Base-by-base conservation (phyloP, 2,888 invertebrate species). In the Aricia artaxerxes region DNA sequence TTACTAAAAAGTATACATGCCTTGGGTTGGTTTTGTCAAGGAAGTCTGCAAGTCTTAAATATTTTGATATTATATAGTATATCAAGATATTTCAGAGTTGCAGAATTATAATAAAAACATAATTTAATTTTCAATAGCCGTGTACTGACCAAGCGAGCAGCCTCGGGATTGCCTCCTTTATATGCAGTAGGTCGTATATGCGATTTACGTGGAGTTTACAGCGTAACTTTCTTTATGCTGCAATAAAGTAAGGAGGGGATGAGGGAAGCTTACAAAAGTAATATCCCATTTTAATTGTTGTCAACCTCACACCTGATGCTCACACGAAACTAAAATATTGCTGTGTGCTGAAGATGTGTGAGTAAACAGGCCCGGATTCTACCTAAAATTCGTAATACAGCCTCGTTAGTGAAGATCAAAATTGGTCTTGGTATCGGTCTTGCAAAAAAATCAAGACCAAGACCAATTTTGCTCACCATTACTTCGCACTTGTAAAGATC, bases 211-310 rank as follows among this genome's bases (percentile, higher is more conserved):
- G 86, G 85, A 89, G 85, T 92, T 92, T 91, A 91, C 88, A 90
- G 83, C 89, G 87, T 87, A 87, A 88, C 89, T 90, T 93, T 93
- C 94, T 94, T 94, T 93, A 94, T 94, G 91, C 83, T 87, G 86
- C 90, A 84, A 92, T 94, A 93, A 94, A 93, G 90, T 90, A 87
- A 85, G 87, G 83, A 86, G 88, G 85, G 85, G 83, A 85, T 85
- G 82, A 86, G 83, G 83, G 86, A 84, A 83, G 83, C 84, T 86
- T 89, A 85, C 82, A 84, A 85, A 87, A 83, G 89, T 87, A 87
- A 88, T 88, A 87, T 87, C 87, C 87, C 84, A 86, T 84, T 91
- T 93, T 93, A 94, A 93, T 94, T 93, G 91, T 88, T 82, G 84
- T 82, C 86, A 77, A 83, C 83, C 83, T 84, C 82, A 86, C 93